phyloP scores from a whole-genome alignment of 2,113 vertebrate genomes.

The Puntigrus tetrazona region DNA sequence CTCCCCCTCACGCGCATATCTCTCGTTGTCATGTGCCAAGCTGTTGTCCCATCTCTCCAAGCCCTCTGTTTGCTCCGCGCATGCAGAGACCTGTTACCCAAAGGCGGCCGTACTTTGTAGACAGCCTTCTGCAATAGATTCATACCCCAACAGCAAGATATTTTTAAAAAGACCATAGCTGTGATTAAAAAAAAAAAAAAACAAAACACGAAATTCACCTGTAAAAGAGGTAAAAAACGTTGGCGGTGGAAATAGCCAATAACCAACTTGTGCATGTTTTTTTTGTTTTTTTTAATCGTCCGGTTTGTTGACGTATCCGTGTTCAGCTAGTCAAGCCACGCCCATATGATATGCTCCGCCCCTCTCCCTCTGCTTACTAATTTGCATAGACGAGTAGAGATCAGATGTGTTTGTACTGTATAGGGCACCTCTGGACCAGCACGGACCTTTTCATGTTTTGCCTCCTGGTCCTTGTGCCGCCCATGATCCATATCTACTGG shows the following conservation, averaged over 20 bases:
- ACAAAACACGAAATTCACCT: neutral
- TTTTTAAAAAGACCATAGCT: slow-evolving; percentile 86
- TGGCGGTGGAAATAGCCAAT: slow-evolving; percentile 46
- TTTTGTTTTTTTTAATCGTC: slow-evolving; percentile 84
- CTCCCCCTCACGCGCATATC: slow-evolving; percentile 42
- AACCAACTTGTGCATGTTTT: slow-evolving; percentile 91
- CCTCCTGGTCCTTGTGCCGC: slow-evolving; percentile 36
- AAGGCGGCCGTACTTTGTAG: slow-evolving; percentile 69
- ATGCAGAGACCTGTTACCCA: slow-evolving; percentile 79
- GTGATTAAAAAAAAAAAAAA: slow-evolving; percentile 67
- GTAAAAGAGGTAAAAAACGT: slow-evolving; percentile 41
- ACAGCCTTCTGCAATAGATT: slow-evolving; percentile 74
- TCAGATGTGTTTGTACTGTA: slow-evolving; percentile 57
- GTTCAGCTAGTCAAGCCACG: slow-evolving; percentile 65
- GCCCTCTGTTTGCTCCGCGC: slow-evolving; percentile 74
- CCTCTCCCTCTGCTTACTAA: neutral
- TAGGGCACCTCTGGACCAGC: slow-evolving; percentile 26
- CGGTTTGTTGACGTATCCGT: slow-evolving; percentile 80
- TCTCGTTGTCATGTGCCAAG: slow-evolving; percentile 75
- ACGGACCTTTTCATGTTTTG: slow-evolving; percentile 26
- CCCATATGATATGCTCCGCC: slow-evolving; percentile 27
- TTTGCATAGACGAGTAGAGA: slow-evolving; percentile 47
- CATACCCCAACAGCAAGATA: slow-evolving; percentile 56
- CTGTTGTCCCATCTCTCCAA: slow-evolving; percentile 58
- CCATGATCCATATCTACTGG: slow-evolving; percentile 29